Evolutionary conservation across 1,140 invertebrate species (phyloP).

Genomic region (Aphelinus atriplicis): DNA sequence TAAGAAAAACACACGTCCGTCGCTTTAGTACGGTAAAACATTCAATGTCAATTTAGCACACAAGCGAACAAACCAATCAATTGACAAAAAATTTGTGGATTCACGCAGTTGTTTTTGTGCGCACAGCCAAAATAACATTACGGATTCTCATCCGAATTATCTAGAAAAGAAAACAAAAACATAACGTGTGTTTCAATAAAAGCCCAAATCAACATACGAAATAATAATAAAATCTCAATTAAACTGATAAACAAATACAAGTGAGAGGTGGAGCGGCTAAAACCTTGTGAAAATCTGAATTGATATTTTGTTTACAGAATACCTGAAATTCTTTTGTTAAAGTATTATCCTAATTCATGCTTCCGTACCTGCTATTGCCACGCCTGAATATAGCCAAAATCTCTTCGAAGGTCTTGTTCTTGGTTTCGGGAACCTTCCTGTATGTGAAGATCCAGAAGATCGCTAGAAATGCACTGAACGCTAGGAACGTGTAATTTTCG

Average conservation of each 20-base stretch:
- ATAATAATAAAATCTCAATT: neutral
- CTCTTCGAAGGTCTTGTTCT: constrained; percentile 98
- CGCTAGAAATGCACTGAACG: constrained; percentile 94
- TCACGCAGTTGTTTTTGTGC: constrained; percentile 12
- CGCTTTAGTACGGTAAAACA: constrained; percentile 16
- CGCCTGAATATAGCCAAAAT: constrained; percentile 91
- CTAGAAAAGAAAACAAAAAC: constrained; percentile 32
- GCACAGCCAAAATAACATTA: constrained; percentile 42
- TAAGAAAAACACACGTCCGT: constrained; percentile 23
- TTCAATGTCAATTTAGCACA: neutral
- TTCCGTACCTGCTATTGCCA: constrained; percentile 83
- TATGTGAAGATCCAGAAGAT: constrained; percentile 98
- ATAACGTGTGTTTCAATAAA: neutral
- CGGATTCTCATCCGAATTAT: constrained; percentile 22
- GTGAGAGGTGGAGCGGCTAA: constrained; percentile 6
- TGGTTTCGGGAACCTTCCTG: constrained; percentile 98
- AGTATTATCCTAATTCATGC: neutral
- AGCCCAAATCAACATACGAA: neutral
- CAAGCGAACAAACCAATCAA: neutral
- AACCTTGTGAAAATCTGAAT: no score
- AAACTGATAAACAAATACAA: constrained; percentile 35
- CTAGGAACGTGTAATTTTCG: constrained; percentile 96
- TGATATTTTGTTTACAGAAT: no score
- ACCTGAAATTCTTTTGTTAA: no score
- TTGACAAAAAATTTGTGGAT: neutral